Conservation (phyloP, 2,797 vertebrate species). For the Chromobotia macracanthus region DNA sequence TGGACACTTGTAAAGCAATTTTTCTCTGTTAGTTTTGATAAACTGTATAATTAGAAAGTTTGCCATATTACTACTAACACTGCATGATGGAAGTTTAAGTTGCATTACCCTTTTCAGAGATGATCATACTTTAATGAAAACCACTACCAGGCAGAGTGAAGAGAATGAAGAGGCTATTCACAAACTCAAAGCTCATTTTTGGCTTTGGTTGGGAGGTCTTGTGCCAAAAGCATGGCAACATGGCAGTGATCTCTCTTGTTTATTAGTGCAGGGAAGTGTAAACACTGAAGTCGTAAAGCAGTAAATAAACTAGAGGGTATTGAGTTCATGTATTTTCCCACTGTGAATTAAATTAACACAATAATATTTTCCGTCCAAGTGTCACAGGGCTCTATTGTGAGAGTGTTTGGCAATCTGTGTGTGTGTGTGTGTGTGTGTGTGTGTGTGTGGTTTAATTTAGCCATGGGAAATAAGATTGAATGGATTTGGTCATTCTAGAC, state of each 20-base stretch:
- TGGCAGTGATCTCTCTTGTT: conserved; percentile 19
- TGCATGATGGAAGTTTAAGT: not conserved
- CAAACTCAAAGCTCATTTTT: conserved; percentile 27
- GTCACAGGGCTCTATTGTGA: conserved; percentile 14
- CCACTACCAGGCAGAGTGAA: not conserved
- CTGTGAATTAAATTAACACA: conserved; percentile 32
- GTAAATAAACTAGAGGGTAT: conserved; percentile 36
- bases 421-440: not conserved
- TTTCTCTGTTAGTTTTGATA: not conserved
- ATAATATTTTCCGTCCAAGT: conserved; percentile 32
- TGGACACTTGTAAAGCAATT: no score
- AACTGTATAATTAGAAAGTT: no score
- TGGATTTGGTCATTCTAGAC: conserved; percentile 6
- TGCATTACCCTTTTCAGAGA: not conserved
- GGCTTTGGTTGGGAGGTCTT: conserved; percentile 16
- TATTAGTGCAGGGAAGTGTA: conserved; percentile 28
- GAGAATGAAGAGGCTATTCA: conserved; percentile 36
- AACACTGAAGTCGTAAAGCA: conserved; percentile 28
- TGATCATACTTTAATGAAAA: not conserved
- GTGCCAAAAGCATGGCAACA: conserved; percentile 8
- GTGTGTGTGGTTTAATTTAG: not conserved
- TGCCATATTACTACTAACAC: not conserved
- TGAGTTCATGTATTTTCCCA: conserved; percentile 41
- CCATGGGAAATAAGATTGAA: not conserved
- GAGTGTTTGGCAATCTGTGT: conserved; percentile 7